phyloP scores from a whole-genome alignment of 2,888 invertebrate genomes.

The Cephus sareptanus region DNA sequence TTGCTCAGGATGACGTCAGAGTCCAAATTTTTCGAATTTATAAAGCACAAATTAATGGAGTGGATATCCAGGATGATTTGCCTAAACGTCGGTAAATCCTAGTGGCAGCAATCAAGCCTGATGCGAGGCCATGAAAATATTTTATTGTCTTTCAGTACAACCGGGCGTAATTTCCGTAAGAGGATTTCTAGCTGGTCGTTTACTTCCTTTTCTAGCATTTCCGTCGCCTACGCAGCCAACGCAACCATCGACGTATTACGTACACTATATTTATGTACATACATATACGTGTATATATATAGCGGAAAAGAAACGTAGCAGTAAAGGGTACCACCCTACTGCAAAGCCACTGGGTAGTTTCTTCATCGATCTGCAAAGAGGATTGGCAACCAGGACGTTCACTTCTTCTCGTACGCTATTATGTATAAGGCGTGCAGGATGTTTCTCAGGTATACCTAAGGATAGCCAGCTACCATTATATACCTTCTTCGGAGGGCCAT shows the following conservation, averaged over 20 bases:
- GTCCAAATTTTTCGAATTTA: neutral
- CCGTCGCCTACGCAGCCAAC: neutral
- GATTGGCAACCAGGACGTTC: neutral
- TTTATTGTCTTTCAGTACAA: conserved; percentile 24
- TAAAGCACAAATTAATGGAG: neutral
- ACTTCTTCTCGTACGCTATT: neutral
- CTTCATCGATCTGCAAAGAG: neutral
- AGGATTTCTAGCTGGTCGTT: conserved; percentile 8
- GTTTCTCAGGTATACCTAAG: neutral
- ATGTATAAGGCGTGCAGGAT: neutral
- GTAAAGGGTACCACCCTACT: neutral
- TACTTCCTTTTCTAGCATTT: neutral
- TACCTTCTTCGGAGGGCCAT: neutral
- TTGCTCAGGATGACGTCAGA: neutral
- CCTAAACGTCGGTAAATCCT: conserved; percentile 18
- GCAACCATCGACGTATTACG: neutral
- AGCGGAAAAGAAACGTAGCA: neutral
- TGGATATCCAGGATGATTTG: conserved; percentile 9
- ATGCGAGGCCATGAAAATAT: conserved; percentile 21
- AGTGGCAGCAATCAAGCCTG: conserved; percentile 22
- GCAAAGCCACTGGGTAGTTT: neutral
- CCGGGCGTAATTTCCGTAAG: conserved; percentile 28
- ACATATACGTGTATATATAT: neutral
- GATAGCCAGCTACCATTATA: neutral
- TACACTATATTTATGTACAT: neutral